Conservation (phyloP, 1,140 invertebrate genomes). For the Halyomorpha halys region DNA sequence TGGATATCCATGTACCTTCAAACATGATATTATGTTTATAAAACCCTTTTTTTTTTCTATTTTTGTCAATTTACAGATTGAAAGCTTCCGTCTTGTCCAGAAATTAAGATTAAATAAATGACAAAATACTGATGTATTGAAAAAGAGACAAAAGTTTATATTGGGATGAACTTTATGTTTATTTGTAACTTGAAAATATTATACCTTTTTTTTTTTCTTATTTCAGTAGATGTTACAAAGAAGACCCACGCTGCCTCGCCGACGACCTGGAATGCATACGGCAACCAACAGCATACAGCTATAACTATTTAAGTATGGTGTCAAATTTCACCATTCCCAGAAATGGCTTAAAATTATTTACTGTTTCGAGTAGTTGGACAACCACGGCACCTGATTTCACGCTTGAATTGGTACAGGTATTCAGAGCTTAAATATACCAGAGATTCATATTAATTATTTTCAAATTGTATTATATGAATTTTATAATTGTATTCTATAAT, state of each 20-base stretch:
- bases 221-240: background rate
- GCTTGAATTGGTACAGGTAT: background rate
- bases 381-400: conserved; percentile 1
- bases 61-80: too few relatives aligned
- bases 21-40: too few relatives aligned
- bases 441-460: too few relatives aligned
- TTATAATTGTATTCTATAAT: too few relatives aligned
- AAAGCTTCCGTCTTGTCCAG: too few relatives aligned
- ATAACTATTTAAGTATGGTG: background rate
- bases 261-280: background rate
- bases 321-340: background rate
- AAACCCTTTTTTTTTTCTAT: too few relatives aligned
- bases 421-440: background rate
- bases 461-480: too few relatives aligned
- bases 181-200: background rate
- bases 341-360: conserved; percentile 1
- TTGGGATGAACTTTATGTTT: too few relatives aligned
- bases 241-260: background rate
- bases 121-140: too few relatives aligned
- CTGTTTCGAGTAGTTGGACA: background rate
- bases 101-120: too few relatives aligned
- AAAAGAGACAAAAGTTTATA: too few relatives aligned
- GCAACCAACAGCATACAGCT: conserved; percentile 1
- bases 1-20: too few relatives aligned
- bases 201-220: background rate